Conservation (phyloP, 2,888 invertebrate genomes). For the Scelioninae gen. 1 region DNA sequence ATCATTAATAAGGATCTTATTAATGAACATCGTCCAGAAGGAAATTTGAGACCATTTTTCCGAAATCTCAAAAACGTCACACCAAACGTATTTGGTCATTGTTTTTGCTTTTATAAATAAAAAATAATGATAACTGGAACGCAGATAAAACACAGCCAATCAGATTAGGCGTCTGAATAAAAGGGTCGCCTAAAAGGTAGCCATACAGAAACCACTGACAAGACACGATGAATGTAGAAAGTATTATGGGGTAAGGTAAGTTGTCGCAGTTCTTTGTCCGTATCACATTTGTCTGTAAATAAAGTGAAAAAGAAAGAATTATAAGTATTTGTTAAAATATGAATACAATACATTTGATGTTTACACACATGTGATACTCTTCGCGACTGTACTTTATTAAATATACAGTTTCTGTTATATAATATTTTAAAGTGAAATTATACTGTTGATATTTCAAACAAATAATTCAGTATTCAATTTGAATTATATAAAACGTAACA, state of each 20-base stretch:
- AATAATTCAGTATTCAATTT: slow-evolving; percentile 1
- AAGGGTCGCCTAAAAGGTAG: slow-evolving; percentile 89
- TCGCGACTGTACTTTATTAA: slow-evolving; percentile 9
- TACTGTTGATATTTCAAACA: slow-evolving; percentile 2
- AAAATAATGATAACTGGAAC: slow-evolving; percentile 91
- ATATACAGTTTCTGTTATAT: slow-evolving; percentile 1
- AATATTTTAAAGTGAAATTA: background rate
- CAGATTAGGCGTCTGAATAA: slow-evolving; percentile 92
- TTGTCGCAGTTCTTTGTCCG: slow-evolving; percentile 92
- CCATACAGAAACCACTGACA: slow-evolving; percentile 95
- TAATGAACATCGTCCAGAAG: too few relatives aligned
- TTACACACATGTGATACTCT: background rate
- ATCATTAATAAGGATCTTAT: too few relatives aligned
- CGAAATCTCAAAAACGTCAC: slow-evolving; percentile 64
- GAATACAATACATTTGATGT: background rate
- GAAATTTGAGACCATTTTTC: slow-evolving; percentile 22
- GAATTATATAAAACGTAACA: slow-evolving; percentile 15
- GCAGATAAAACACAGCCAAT: slow-evolving; percentile 90
- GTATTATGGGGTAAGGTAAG: slow-evolving; percentile 94
- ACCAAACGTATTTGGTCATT: slow-evolving; percentile 76
- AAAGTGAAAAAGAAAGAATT: slow-evolving; percentile 24
- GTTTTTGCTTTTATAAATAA: slow-evolving; percentile 87
- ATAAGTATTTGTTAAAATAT: background rate
- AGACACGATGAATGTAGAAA: slow-evolving; percentile 92
- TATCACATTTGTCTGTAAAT: slow-evolving; percentile 89